phyloP scores from a whole-genome alignment of 2,888 invertebrate species.

The Saturnia pavonia region DNA sequence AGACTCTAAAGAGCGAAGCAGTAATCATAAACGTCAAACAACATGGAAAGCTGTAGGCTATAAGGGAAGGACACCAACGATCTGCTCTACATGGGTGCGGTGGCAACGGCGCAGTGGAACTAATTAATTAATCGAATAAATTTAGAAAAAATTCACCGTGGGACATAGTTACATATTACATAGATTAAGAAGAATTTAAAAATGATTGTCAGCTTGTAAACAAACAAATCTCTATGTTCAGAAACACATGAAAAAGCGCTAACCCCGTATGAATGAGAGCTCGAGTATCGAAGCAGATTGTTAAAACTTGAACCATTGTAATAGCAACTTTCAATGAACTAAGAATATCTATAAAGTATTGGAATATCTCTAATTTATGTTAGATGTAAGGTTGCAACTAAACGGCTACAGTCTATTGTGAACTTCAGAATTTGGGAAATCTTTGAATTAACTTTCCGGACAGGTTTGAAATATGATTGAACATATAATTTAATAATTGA shows the following conservation, averaged over 20 bases:
- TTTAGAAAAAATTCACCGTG: too few relatives aligned
- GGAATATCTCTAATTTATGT: neutral
- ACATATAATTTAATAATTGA: neutral
- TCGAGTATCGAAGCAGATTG: neutral
- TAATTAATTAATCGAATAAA: too few relatives aligned
- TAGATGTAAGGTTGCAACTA: slow-evolving; percentile 1
- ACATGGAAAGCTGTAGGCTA: too few relatives aligned
- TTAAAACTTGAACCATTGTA: slow-evolving; percentile 4
- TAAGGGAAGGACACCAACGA: too few relatives aligned
- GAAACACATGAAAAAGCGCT: neutral
- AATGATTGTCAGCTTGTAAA: too few relatives aligned
- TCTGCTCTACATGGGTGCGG: too few relatives aligned
- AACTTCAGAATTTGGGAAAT: neutral
- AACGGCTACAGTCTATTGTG: neutral
- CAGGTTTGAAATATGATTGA: neutral
- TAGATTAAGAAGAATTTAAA: too few relatives aligned
- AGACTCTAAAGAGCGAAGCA: too few relatives aligned
- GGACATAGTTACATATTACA: too few relatives aligned
- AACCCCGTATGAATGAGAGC: neutral
- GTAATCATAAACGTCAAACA: too few relatives aligned
- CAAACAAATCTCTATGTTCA: neutral
- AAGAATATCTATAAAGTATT: neutral
- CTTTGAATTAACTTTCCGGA: slow-evolving; percentile 6
- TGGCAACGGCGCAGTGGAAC: too few relatives aligned
- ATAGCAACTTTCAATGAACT: neutral